These are phyloP conservation scores for Drosophila rubida DNA, from an alignment of 2,888 invertebrate species.

Conservation along the genomic window DNA sequence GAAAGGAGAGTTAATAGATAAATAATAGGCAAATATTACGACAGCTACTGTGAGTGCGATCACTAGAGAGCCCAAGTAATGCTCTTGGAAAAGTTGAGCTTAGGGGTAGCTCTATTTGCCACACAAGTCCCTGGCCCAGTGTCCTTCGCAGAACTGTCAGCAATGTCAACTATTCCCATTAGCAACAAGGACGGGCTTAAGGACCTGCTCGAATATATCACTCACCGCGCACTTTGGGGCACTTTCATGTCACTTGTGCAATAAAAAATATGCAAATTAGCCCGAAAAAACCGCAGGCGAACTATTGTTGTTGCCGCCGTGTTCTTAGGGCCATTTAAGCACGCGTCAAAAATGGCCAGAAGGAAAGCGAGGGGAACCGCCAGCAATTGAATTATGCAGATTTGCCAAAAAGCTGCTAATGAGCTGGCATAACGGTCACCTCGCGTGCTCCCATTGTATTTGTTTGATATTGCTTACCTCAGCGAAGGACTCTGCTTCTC, in stretches of 20 bases:
- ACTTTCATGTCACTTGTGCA: conserved; percentile 28
- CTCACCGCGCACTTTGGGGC: background rate
- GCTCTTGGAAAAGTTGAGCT: background rate
- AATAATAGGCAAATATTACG: too few relatives aligned
- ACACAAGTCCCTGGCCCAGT: background rate
- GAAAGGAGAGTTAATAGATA: too few relatives aligned
- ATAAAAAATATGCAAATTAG: conserved; percentile 55
- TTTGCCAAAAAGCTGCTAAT: conserved; percentile 28
- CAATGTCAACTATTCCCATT: conserved; percentile 4
- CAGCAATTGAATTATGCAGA: conserved; percentile 57
- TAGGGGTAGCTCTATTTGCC: too few relatives aligned
- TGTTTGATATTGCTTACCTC: conserved; percentile 33
- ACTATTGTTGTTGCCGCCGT: conserved; percentile 7
- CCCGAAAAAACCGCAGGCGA: conserved; percentile 6
- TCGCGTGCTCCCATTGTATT: conserved; percentile 1
- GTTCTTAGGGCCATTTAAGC: conserved; percentile 30
- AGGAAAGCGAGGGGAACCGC: background rate
- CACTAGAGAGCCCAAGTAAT: too few relatives aligned
- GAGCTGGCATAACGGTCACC: conserved; percentile 11
- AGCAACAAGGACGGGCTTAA: conserved; percentile 9
- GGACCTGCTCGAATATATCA: conserved; percentile 13
- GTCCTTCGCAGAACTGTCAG: background rate
- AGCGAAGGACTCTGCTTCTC: background rate
- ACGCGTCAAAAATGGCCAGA: conserved; percentile 24
- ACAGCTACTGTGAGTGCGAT: too few relatives aligned